Evolutionary conservation across 2,797 vertebrate species (phyloP).

Genomic region (Smutsia temminckii): DNA sequence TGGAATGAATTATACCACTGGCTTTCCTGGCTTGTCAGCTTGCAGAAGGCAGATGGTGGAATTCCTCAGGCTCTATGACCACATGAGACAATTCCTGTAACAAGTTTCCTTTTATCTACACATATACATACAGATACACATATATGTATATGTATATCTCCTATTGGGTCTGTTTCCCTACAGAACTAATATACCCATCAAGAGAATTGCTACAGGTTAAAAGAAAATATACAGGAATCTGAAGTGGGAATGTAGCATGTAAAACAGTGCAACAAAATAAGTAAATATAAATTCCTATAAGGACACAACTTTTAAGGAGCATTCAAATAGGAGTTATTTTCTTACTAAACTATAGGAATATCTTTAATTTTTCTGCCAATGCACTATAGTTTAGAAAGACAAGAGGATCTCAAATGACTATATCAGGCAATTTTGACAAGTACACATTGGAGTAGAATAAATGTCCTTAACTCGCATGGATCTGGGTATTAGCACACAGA

Average conservation of each 20-base stretch:
- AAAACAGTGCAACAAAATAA: not conserved
- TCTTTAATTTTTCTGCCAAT: not conserved
- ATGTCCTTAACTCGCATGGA: not conserved
- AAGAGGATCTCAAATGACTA: not conserved
- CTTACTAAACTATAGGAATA: not conserved
- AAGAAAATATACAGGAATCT: not conserved
- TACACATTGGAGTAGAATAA: not conserved
- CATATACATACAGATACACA: too few relatives aligned
- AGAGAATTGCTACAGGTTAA: not conserved
- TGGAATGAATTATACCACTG: not conserved
- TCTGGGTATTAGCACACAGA: not conserved
- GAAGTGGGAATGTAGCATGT: not conserved
- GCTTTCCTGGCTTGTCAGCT: not conserved
- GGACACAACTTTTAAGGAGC: not conserved
- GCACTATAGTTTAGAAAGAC: not conserved
- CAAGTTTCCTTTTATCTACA: not conserved
- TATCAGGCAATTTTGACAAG: not conserved
- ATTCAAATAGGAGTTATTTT: not conserved
- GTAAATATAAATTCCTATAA: not conserved
- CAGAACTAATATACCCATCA: not conserved
- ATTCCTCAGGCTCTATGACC: not conserved
- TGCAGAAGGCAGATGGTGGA: not conserved
- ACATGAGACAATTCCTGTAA: not conserved
- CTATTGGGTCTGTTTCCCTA: not conserved
- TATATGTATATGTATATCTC: not conserved